A percentile compares a stretch with the other conserved stretches of the same genome.
These are phyloP conservation scores for Drosophila parvula DNA, from an alignment of 1,140 invertebrate genomes.

Conservation along the genomic window DNA sequence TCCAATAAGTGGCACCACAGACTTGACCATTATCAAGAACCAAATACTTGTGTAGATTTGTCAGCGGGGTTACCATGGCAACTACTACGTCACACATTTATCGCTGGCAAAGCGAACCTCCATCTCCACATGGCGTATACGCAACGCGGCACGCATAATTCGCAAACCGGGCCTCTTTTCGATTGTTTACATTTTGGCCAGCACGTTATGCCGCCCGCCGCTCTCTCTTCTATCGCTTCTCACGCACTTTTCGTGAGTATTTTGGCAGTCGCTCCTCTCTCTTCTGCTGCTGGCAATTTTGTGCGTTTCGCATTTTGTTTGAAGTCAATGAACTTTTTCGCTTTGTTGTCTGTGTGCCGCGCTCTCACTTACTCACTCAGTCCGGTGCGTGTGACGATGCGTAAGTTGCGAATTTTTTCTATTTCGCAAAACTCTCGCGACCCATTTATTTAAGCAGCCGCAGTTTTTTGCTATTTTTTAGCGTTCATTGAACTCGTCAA, in stretches of 20 bases:
- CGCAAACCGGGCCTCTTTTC: conserved; percentile 61
- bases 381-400: conserved; percentile 61
- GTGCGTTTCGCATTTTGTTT: conserved; percentile 63
- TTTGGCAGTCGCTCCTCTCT: conserved; percentile 3
- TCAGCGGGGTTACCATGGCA: conserved; percentile 23
- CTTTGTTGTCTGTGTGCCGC: conserved; percentile 40
- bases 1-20: background rate
- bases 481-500: conserved; percentile 62
- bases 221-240: conserved; percentile 2
- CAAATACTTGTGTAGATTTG: background rate
- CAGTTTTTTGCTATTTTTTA: conserved; percentile 28
- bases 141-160: conserved; percentile 51
- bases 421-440: conserved; percentile 51
- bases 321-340: conserved; percentile 74
- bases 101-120: background rate
- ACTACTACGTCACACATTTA: conserved; percentile 44
- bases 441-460: conserved; percentile 41
- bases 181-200: conserved; percentile 69
- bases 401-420: conserved; percentile 54
- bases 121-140: conserved; percentile 45
- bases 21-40: background rate
- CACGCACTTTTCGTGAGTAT: conserved; percentile 50
- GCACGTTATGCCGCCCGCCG: background rate
- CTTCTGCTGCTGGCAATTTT: conserved; percentile 6
- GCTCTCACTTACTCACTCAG: conserved; percentile 1